Evolutionary conservation across 2,113 vertebrate genomes (phyloP).

Genomic region (Colistium nudipinnis): DNA sequence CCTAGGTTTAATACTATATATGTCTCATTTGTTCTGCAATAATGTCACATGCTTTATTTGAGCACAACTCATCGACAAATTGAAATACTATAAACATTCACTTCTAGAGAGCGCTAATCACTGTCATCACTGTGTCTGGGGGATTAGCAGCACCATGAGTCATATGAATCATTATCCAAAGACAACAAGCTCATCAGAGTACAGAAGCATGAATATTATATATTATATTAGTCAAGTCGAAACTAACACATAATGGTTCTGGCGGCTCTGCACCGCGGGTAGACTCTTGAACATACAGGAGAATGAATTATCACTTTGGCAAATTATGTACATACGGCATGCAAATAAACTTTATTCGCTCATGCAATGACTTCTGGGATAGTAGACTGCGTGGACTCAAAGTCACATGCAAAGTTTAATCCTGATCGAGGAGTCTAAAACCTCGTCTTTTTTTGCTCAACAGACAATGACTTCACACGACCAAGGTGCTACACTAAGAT

Average conservation of each 20-base stretch:
- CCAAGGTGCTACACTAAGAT: conserved; percentile 45
- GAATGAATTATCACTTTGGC: conserved; percentile 40
- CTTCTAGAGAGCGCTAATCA: conserved; percentile 38
- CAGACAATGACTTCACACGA: conserved; percentile 26
- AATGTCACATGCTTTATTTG: conserved; percentile 52
- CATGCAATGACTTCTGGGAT: neutral
- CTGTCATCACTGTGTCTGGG: conserved; percentile 26
- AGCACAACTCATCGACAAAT: conserved; percentile 33
- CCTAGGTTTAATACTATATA: conserved; percentile 25
- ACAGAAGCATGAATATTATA: conserved; percentile 33
- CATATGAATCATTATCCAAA: conserved; percentile 34
- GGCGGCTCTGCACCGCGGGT: neutral
- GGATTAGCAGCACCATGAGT: conserved; percentile 29
- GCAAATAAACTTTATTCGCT: neutral
- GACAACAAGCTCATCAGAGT: conserved; percentile 51
- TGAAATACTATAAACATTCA: conserved; percentile 63
- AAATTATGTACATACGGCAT: conserved; percentile 10
- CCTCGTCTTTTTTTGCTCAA: conserved; percentile 4
- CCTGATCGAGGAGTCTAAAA: conserved; percentile 21
- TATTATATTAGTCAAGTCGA: too few relatives aligned
- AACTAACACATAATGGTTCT: conserved; percentile 19
- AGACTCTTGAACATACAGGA: neutral
- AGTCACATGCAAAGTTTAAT: too few relatives aligned
- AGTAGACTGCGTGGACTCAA: too few relatives aligned
- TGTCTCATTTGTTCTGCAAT: conserved; percentile 21